Evolutionary conservation across 2,888 invertebrate genomes (phyloP), one percentile per base, ranked within the genome.

Genomic region (Synanthedon tipuliformis): DNA sequence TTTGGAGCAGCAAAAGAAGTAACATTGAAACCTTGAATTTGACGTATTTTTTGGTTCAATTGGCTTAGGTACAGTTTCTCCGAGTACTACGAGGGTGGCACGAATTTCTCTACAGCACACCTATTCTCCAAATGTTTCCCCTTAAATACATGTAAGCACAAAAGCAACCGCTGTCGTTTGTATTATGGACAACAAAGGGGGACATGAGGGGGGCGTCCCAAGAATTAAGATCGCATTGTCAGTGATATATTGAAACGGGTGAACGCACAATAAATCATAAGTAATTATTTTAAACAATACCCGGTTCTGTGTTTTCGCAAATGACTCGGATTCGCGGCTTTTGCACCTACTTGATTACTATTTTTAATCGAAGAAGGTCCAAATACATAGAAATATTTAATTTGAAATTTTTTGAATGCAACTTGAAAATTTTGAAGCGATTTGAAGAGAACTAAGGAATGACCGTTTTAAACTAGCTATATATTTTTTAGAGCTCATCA

Each of bases 181-280:
- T 58, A 8, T 5, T 52, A 66, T 65, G 51, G 11, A 61, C 64
- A 60, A 59, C 48, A 4, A 8, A n/a, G 51, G 53, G 54, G 63
- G 66, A 49, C 50, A 60, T 54, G 61, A 60, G 62, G 62, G 57
- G 60, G 71, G 68, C 60, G 64, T 68, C 63, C 68, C 61, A 71
- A 65, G 76, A 75, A 79, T 77, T 79, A 80, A 79, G 75, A 78
- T 75, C 71, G 65, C 66, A 63, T 61, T 59, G 61, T 62, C 57
- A 58, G 64, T 77, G 76, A 78, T 78, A 77, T 79, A 80, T 79
- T 73, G 72, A 69, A 70, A 66, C 62, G 63, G 69, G 72, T 64
- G 66, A 72, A 68, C 66, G 65, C 61, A 66, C 65, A 65, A 73
- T 78, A 76, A 78, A 78, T 79, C 75, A 79, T 76, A 77, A 70